A percentile compares a stretch with the other conserved stretches of the same genome.
These are phyloP conservation scores for Nemotelus nigrinus DNA, from an alignment of 2,888 invertebrate genomes.

Conservation along the genomic window DNA sequence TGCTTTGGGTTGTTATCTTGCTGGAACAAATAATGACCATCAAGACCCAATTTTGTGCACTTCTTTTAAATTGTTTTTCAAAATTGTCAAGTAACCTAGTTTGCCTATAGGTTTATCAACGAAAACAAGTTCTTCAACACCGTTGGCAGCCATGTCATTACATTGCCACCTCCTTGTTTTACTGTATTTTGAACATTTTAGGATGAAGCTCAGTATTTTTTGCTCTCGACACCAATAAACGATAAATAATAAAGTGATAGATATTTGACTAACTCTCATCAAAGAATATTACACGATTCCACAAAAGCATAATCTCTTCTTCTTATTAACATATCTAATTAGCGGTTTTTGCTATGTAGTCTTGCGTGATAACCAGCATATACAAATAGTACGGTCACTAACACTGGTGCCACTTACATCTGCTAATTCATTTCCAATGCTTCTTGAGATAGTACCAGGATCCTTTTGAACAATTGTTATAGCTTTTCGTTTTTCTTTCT, in stretches of 20 bases:
- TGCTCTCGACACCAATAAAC: not conserved
- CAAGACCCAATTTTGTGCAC: not conserved
- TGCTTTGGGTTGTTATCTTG: not conserved
- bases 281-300: not conserved
- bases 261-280: not conserved
- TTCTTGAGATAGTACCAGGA: not conserved
- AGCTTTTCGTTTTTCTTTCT: not conserved
- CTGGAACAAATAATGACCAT: conserved; percentile 8
- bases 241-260: not conserved
- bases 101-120: not conserved
- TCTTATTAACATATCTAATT: not conserved
- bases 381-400: not conserved
- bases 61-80: not conserved
- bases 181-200: not conserved
- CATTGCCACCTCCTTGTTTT: not conserved
- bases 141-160: not conserved
- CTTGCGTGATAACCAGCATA: not conserved
- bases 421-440: not conserved
- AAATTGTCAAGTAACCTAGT: not conserved
- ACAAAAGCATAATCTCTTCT: not conserved
- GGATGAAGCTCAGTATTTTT: not conserved
- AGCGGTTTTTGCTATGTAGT: not conserved
- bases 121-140: not conserved
- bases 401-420: not conserved
- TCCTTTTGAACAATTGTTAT: not conserved